These are phyloP conservation scores for Andrena flavipes DNA, from an alignment of 2,888 invertebrate genomes.

Conservation along the genomic window DNA sequence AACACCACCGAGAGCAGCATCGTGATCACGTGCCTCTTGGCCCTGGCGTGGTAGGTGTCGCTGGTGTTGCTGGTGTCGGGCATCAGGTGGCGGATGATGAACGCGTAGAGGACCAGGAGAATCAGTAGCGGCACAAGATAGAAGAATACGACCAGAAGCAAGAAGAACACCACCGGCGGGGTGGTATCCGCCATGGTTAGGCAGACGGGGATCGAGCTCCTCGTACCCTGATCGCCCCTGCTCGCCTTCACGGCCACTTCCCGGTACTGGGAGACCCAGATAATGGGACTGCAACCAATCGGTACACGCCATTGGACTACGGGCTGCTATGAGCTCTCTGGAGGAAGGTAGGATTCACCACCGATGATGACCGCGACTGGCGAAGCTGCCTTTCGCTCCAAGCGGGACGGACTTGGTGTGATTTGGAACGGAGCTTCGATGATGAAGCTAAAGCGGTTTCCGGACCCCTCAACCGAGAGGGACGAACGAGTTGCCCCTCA, in stretches of 20 bases:
- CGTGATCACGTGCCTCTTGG: slow-evolving; percentile 92
- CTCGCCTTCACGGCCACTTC: slow-evolving; percentile 74
- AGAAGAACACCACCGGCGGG: slow-evolving; percentile 92
- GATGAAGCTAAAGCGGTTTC: slow-evolving; percentile 17
- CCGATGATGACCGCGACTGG: too few species aligned
- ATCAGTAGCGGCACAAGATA: slow-evolving; percentile 93
- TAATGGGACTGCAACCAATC: slow-evolving; percentile 91
- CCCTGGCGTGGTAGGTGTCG: slow-evolving; percentile 89
- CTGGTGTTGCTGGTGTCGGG: slow-evolving; percentile 89
- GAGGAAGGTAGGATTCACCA: too few species aligned
- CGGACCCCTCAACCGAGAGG: slow-evolving; percentile 19
- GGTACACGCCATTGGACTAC: slow-evolving; percentile 38
- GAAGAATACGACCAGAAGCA: slow-evolving; percentile 91
- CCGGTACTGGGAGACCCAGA: slow-evolving; percentile 81
- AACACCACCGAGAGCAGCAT: slow-evolving; percentile 95
- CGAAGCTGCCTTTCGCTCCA: too few species aligned
- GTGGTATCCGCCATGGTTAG: slow-evolving; percentile 91
- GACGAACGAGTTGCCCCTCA: background rate
- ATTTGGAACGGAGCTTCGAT: too few species aligned
- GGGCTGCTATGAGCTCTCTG: too few species aligned
- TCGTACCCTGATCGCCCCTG: slow-evolving; percentile 79
- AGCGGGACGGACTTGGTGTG: too few species aligned
- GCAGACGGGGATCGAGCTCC: slow-evolving; percentile 88
- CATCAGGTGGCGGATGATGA: slow-evolving; percentile 94
- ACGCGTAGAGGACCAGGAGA: slow-evolving; percentile 92